Conservation (phyloP, 1,140 invertebrate species). For the Metaphire vulgaris region DNA sequence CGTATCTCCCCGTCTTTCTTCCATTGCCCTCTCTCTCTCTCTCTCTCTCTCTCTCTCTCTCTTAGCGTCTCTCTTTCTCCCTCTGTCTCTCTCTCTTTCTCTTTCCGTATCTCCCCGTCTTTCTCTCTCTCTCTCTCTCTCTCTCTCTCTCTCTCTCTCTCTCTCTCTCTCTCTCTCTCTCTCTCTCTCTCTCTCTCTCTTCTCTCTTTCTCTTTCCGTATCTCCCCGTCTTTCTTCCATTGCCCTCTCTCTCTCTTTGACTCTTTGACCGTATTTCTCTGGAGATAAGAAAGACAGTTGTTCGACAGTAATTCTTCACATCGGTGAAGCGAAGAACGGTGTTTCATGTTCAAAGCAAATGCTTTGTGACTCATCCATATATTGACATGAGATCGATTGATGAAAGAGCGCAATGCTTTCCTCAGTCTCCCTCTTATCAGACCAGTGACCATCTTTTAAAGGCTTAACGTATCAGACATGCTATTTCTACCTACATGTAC, state of each 20-base stretch:
- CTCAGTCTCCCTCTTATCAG: no score
- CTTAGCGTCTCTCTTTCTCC: background rate
- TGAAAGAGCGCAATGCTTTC: no score
- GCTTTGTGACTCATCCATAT: no score
- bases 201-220: background rate
- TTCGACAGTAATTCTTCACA: no score
- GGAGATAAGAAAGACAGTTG: no score
- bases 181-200: background rate
- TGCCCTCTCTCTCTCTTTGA: background rate
- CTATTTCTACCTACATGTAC: no score
- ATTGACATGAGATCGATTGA: no score
- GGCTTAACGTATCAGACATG: no score
- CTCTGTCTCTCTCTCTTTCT: background rate
- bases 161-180: background rate
- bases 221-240: background rate
- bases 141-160: conserved; percentile 1
- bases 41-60: background rate
- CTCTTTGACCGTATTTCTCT: background rate
- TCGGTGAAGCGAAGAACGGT: no score
- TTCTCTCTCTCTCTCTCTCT: background rate
- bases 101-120: background rate
- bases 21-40: background rate
- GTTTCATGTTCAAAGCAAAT: no score
- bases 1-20: background rate
- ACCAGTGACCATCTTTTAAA: no score